Conservation (phyloP, 2,888 invertebrate species). For the Abscondita cerata region DNA sequence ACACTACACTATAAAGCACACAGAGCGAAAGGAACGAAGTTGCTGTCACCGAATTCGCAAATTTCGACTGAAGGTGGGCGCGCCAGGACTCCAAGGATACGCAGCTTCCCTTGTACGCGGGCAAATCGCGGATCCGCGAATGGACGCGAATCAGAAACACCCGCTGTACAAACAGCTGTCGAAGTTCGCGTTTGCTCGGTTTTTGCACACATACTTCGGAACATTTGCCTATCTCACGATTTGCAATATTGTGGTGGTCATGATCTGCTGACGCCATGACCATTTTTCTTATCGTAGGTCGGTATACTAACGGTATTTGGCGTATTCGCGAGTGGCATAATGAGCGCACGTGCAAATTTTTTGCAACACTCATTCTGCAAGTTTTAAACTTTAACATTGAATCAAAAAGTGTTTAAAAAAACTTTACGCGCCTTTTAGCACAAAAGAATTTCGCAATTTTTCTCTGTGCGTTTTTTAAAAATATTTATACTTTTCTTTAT, state of each 20-base stretch:
- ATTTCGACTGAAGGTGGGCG: neutral
- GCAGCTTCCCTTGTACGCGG: conserved; percentile 27
- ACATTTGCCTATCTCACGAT: conserved; percentile 50
- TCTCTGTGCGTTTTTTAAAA: neutral
- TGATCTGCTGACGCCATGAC: conserved; percentile 51
- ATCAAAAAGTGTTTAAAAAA: too few species aligned
- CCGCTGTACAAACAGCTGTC: conserved; percentile 32
- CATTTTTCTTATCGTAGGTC: conserved; percentile 58
- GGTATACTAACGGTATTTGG: conserved; percentile 54
- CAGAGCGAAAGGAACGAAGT: neutral
- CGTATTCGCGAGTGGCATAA: conserved; percentile 38
- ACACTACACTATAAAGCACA: conserved; percentile 9
- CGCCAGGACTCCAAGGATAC: conserved; percentile 22
- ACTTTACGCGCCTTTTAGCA: too few species aligned
- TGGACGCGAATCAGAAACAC: conserved; percentile 44
- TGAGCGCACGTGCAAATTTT: conserved; percentile 8
- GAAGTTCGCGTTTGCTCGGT: conserved; percentile 51
- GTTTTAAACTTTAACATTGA: too few species aligned
- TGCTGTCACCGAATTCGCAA: neutral
- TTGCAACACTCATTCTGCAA: neutral
- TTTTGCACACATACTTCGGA: conserved; percentile 53
- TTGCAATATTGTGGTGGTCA: conserved; percentile 58
- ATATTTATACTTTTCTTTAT: neutral
- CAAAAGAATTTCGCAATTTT: too few species aligned
- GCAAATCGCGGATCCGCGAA: conserved; percentile 53